Base-by-base conservation (phyloP, 2,888 invertebrate species). In the Cephus runcator region DNA sequence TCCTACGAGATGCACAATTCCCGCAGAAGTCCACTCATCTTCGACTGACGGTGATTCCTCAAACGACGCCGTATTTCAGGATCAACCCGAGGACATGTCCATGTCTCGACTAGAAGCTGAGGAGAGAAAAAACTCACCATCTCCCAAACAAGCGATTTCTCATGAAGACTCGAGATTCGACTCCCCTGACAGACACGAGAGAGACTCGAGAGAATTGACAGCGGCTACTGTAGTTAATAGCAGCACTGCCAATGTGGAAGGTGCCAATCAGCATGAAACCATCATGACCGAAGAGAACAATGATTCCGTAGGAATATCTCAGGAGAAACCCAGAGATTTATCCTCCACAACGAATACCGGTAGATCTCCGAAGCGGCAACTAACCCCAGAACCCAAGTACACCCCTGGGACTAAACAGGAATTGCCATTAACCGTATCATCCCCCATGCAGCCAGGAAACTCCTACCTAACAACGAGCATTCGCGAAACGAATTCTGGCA, bases 1-100 rank as follows among this genome's bases (percentile, higher is more conserved):
- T 90, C 98, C 98, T 0, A 97, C 96, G 1, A 94, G 96, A 81
- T 95, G 97, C 88, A 95, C 96, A n/a, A 92, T 94, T 75, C 92
- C 94, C 35, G 90, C 92, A 69, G 92, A 93, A 79, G 92, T 92
- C 80, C 92, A 93, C 75, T 93, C 93, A 73, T 93, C 94, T 77
- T 93, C 93, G 77, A 94, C 94, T 73, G 94, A 95, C 84, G 94
- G 94, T 23, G 94, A 94, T 83, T 94, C 94, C 12, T 94, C 94
- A 11, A 93, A 93, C 85, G 94, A 94, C 87, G 92, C 92, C 4
- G 91, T 91, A 9, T 91, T 92, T 76, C 92, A 92, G 76, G 91
- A 92, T 75, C 90, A 91, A 73, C 90, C 91, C 3, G 91, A 91
- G 75, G 91, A 91, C 82, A 91, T 91, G 91, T 91, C 91, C 34